These are phyloP conservation scores for Bimastos eiseni DNA, from an alignment of 2,888 invertebrate genomes.

Conservation along the genomic window DNA sequence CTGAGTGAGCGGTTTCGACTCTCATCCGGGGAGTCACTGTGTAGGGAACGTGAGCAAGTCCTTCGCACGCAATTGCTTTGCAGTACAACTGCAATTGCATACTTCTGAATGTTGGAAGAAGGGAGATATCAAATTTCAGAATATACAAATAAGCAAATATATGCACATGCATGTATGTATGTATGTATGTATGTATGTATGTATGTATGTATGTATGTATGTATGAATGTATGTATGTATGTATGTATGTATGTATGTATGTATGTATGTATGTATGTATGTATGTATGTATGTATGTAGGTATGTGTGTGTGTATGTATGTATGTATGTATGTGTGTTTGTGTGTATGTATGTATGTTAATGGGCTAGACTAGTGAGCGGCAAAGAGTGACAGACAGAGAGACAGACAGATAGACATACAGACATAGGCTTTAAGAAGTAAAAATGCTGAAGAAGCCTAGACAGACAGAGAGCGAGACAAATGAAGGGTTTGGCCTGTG, in stretches of 20 bases:
- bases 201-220: background rate
- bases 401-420: background rate
- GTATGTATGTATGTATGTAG: background rate
- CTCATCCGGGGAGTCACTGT: no score
- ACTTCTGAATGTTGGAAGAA: no score
- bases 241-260: background rate
- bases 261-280: background rate
- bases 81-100: no score
- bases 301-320: slow-evolving; percentile 10
- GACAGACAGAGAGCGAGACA: no score
- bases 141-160: background rate
- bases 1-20: no score
- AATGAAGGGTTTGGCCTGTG: no score
- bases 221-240: background rate
- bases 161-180: background rate
- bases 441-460: no score
- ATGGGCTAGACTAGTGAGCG: no score
- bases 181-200: background rate
- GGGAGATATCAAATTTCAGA: no score
- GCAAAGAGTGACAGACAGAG: background rate
- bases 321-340: slow-evolving; percentile 18
- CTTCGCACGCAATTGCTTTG: no score
- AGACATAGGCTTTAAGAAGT: background rate
- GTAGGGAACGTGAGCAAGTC: no score
- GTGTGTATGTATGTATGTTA: slow-evolving; percentile 2